phyloP scores from a whole-genome alignment of 2,797 vertebrate species.

The Melanotaenia parkinsoni region DNA sequence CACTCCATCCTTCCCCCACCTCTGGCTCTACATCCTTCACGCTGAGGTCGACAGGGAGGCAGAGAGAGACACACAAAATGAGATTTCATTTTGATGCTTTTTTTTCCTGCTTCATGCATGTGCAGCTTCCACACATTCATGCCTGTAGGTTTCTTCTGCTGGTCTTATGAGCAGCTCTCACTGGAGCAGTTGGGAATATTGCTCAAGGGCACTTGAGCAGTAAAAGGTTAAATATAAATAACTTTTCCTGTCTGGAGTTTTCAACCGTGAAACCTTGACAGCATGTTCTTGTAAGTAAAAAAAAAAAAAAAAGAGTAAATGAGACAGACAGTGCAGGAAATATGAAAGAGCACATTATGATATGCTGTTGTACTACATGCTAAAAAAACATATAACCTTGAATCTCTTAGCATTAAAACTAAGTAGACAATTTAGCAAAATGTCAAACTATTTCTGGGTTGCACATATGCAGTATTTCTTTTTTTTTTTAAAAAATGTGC shows the following conservation, averaged over 20 bases:
- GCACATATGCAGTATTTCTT: background rate
- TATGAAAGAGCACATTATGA: slow-evolving; percentile 7
- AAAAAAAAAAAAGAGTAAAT: background rate
- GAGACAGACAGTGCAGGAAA: background rate
- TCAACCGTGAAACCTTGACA: background rate
- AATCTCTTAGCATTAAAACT: background rate
- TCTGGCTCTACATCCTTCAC: slow-evolving; percentile 75
- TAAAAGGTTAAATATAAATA: slow-evolving; percentile 28
- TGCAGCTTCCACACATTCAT: slow-evolving; percentile 13
- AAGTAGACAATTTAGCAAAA: slow-evolving; percentile 8
- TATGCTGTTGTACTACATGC: background rate
- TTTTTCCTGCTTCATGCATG: slow-evolving; percentile 35
- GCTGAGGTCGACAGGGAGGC: slow-evolving; percentile 44
- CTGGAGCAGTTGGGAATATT: slow-evolving; percentile 17
- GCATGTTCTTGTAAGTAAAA: background rate
- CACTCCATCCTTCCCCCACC: slow-evolving; percentile 83
- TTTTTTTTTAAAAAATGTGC: background rate
- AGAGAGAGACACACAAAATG: slow-evolving; percentile 43
- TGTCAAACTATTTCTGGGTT: slow-evolving; percentile 10
- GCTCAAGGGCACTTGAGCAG: slow-evolving; percentile 31
- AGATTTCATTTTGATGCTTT: slow-evolving; percentile 51
- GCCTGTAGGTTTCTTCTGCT: slow-evolving; percentile 27
- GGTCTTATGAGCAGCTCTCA: slow-evolving; percentile 18
- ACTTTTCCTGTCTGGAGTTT: slow-evolving; percentile 10
- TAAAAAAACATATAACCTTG: background rate